These are phyloP conservation scores for Phaenicophaeus curvirostris DNA, from an alignment of 2,797 vertebrate species.

Conservation along the genomic window DNA sequence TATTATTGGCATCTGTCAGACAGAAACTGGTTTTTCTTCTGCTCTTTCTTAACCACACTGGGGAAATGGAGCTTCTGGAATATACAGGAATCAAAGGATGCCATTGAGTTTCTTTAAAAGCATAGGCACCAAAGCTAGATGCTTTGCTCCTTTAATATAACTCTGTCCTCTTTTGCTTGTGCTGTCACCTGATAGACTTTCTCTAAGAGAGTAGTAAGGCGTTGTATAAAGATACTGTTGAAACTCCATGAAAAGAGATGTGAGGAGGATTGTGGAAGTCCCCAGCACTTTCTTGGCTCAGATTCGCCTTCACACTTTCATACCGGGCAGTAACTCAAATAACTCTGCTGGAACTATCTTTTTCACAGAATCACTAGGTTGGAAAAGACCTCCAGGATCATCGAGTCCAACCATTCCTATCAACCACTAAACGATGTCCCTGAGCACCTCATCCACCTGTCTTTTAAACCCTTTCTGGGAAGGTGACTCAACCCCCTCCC, in stretches of 20 bases:
- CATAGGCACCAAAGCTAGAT: not conserved
- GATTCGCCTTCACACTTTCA: not conserved
- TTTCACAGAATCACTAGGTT: not conserved
- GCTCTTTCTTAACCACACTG: not conserved
- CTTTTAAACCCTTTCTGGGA: too few relatives aligned
- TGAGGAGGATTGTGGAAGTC: not conserved
- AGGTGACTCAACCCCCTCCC: too few relatives aligned
- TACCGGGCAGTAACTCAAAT: not conserved
- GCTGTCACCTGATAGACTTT: not conserved
- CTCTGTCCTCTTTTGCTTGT: not conserved
- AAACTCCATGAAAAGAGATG: not conserved
- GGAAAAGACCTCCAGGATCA: too few relatives aligned
- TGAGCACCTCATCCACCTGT: too few relatives aligned
- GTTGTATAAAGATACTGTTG: not conserved
- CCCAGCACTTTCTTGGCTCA: not conserved
- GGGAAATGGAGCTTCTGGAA: not conserved
- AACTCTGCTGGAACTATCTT: not conserved
- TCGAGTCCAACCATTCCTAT: too few relatives aligned
- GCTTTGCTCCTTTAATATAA: not conserved
- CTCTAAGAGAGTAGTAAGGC: not conserved
- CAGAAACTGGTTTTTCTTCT: not conserved
- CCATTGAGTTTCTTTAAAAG: fast-evolving
- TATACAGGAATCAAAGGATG: not conserved
- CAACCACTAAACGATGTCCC: too few relatives aligned
- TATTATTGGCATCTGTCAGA: not conserved